Conservation (phyloP, 2,888 invertebrate genomes). For the Ommatoiulus sabulosus region DNA sequence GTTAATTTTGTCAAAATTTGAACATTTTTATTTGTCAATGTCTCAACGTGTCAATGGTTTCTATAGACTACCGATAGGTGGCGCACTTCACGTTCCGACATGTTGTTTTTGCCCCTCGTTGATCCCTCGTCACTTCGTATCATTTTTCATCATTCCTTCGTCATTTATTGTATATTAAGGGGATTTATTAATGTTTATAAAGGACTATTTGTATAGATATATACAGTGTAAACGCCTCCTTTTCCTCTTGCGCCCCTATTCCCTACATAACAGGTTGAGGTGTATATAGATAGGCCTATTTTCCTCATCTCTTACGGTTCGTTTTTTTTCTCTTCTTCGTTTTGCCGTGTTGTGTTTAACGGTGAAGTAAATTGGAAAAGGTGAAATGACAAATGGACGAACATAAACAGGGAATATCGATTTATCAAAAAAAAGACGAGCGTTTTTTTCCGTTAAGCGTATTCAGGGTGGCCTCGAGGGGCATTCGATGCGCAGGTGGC, state of each 20-base stretch:
- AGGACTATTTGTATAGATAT: neutral
- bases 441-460: neutral
- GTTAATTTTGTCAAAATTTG: too few relatives aligned
- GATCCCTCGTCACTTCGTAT: neutral
- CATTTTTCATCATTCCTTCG: neutral
- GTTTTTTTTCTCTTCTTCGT: neutral
- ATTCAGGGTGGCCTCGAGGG: too few relatives aligned
- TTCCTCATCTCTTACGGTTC: neutral
- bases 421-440: neutral
- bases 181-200: constrained; percentile 19
- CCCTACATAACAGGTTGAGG: neutral
- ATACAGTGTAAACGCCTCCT: too few relatives aligned
- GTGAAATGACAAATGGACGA: constrained; percentile 19
- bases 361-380: constrained; percentile 19
- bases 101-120: neutral
- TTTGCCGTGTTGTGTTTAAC: neutral
- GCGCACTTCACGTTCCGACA: too few relatives aligned
- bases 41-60: too few relatives aligned
- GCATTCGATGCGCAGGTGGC: neutral
- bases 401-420: neutral
- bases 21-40: too few relatives aligned
- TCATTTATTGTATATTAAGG: neutral
- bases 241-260: neutral
- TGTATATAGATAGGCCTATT: neutral
- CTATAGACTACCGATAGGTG: too few relatives aligned